These are phyloP conservation scores for Cristatella mucedo DNA, from an alignment of 2,888 invertebrate species.

Conservation along the genomic window DNA sequence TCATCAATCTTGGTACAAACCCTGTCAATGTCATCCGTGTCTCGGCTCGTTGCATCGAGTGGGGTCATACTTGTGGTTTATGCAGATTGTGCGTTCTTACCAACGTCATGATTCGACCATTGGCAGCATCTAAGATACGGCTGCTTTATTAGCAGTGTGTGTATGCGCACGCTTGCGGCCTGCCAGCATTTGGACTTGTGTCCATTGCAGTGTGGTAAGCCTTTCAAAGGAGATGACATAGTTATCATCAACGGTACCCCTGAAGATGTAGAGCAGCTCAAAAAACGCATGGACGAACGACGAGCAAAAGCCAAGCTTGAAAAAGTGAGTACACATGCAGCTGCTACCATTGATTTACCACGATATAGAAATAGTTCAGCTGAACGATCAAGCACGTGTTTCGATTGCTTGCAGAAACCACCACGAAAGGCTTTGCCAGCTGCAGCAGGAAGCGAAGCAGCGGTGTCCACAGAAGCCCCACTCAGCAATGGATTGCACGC, in stretches of 20 bases:
- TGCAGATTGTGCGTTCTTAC: no score
- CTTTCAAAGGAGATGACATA: slow-evolving; percentile 60
- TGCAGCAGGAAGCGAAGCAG: no score
- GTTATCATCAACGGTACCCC: slow-evolving; percentile 73
- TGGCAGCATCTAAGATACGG: no score
- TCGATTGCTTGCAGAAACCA: no score
- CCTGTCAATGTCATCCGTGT: no score
- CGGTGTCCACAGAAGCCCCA: background rate
- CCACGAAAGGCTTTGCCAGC: no score
- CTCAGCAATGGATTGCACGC: background rate
- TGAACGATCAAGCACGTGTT: no score
- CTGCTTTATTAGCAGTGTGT: no score
- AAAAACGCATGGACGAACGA: slow-evolving; percentile 50
- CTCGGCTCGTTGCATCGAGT: no score
- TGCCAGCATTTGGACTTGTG: background rate
- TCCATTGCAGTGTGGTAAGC: slow-evolving; percentile 57
- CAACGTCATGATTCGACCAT: no score
- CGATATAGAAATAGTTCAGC: slow-evolving; percentile 1
- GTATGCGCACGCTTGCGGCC: background rate
- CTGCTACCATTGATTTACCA: background rate
- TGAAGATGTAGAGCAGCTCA: slow-evolving; percentile 51
- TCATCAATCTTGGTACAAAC: no score
- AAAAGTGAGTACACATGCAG: slow-evolving; percentile 16
- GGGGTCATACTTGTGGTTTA: no score
- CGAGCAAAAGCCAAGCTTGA: slow-evolving; percentile 43